Percentiles rank a stretch among this genome's conserved stretches.
phyloP scores from a whole-genome alignment of 2,797 vertebrate species.

The Danio kyathit region DNA sequence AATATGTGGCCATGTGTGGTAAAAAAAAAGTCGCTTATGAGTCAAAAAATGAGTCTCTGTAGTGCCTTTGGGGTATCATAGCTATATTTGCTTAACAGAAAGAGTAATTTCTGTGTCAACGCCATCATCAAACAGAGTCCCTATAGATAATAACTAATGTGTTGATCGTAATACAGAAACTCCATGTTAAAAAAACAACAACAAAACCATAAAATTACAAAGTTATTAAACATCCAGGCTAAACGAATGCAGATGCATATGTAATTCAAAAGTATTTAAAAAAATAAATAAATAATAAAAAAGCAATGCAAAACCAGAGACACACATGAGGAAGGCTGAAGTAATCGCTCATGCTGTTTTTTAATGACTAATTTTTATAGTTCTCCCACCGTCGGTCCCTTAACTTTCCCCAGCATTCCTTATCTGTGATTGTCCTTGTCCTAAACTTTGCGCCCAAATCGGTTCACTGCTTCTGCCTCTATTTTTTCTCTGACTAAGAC shows the following conservation, averaged over 20 bases:
- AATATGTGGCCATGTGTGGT: not conserved
- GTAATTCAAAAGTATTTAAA: not conserved
- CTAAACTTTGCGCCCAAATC: not conserved
- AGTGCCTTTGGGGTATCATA: not conserved
- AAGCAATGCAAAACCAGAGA: not conserved
- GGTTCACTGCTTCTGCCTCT: not conserved
- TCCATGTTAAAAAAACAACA: not conserved
- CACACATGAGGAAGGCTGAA: not conserved
- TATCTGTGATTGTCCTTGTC: constrained; percentile 65
- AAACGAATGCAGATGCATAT: not conserved
- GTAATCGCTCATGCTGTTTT: not conserved
- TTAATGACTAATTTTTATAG: not conserved
- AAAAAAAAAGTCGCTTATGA: not conserved
- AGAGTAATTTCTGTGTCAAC: not conserved
- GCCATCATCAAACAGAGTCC: not conserved
- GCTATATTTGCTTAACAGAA: not conserved
- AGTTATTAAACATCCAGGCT: not conserved
- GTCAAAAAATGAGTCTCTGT: not conserved
- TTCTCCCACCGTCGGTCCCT: not conserved
- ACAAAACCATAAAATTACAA: not conserved
- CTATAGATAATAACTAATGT: not conserved
- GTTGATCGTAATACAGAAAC: not conserved
- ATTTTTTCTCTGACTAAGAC: not conserved
- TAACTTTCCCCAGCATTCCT: constrained; percentile 12
- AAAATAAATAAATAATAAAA: constrained; percentile 20